Conservation (phyloP, 2,888 invertebrate genomes). For the Epistrophe eligans region DNA sequence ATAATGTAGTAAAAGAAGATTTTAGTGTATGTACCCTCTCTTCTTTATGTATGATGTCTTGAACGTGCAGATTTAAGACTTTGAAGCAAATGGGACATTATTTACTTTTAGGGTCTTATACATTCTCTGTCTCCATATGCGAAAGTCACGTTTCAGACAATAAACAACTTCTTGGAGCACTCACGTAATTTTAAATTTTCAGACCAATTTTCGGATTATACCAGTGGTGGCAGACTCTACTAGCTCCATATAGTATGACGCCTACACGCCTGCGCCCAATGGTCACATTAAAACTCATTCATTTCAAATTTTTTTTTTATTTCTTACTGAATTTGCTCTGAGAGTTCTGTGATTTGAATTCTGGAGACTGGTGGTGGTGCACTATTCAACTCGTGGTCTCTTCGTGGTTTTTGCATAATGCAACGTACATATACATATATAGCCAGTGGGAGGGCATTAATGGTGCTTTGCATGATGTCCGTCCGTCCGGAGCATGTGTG, state of each 20-base stretch:
- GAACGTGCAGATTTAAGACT: constrained; percentile 67
- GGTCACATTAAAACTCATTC: constrained; percentile 74
- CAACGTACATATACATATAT: constrained; percentile 10
- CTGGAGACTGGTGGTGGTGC: constrained; percentile 60
- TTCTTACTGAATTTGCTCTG: neutral
- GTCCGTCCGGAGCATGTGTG: constrained; percentile 47
- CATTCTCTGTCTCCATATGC: constrained; percentile 51
- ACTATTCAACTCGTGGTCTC: constrained; percentile 39
- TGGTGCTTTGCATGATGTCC: constrained; percentile 68
- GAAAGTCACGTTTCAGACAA: constrained; percentile 67
- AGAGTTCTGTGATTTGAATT: constrained; percentile 64
- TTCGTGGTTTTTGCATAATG: constrained; percentile 64
- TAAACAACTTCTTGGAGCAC: constrained; percentile 59
- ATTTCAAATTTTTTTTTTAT: constrained; percentile 39
- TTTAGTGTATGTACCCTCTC: constrained; percentile 15
- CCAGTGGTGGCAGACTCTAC: neutral
- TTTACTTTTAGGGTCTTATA: constrained; percentile 63
- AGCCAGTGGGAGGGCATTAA: constrained; percentile 73
- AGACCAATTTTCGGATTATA: constrained; percentile 36
- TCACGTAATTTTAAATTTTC: constrained; percentile 43
- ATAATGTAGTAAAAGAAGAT: neutral
- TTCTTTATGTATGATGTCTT: neutral
- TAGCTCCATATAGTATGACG: constrained; percentile 57
- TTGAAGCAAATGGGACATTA: constrained; percentile 62
- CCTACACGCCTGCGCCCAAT: constrained; percentile 64